These are phyloP conservation scores for Plectus sambesii DNA, from an alignment of 1,140 invertebrate genomes.

Conservation along the genomic window DNA sequence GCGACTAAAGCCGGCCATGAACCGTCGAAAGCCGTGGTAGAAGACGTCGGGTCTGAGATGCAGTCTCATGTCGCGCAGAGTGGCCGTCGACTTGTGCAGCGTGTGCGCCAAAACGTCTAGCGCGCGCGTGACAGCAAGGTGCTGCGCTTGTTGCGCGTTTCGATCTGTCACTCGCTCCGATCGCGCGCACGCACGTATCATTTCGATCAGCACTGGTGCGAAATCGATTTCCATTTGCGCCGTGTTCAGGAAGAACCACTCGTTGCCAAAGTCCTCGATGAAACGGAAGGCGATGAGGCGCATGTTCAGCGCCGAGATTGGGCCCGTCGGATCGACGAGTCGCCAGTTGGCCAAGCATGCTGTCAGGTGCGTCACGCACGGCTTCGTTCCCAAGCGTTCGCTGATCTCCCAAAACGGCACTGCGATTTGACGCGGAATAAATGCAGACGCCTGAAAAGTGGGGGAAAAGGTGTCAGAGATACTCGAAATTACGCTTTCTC, in stretches of 20 bases:
- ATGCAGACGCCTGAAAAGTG: slow-evolving; percentile 1
- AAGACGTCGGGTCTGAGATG: slow-evolving; percentile 5
- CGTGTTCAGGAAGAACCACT: slow-evolving; percentile 10
- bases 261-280: neutral
- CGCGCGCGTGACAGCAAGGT: neutral
- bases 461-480: neutral
- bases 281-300: slow-evolving; percentile 3
- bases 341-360: slow-evolving; percentile 9
- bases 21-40: slow-evolving; percentile 7
- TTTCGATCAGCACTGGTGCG: neutral
- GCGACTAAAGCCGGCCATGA: neutral
- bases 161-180: neutral
- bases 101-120: neutral
- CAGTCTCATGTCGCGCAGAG: neutral
- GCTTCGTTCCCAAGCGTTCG: neutral
- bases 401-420: slow-evolving; percentile 5
- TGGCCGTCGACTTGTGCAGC: neutral
- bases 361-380: neutral
- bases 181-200: neutral
- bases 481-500: neutral
- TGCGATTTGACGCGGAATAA: neutral
- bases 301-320: neutral
- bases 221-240: slow-evolving; percentile 1
- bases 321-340: neutral
- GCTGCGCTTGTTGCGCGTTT: neutral